phyloP scores from a whole-genome alignment of 2,113 vertebrate genomes.

The Mesoclemmys tuberculata region DNA sequence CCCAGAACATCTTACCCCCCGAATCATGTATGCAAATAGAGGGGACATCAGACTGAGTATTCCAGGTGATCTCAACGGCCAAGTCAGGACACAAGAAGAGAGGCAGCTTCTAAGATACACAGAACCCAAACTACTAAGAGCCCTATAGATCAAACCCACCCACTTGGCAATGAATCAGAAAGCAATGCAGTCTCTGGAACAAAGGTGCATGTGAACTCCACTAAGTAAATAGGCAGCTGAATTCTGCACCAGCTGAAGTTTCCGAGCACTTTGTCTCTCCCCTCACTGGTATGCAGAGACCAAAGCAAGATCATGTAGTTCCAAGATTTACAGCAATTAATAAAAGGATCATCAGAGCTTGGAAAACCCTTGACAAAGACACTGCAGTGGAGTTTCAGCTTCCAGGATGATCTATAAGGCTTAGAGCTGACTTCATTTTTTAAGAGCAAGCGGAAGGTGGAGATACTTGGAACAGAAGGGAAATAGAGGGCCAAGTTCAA shows the following conservation, averaged over 20 bases:
- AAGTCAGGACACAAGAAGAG: neutral
- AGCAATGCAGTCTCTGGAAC: neutral
- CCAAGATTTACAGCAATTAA: too few species aligned
- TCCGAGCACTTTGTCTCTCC: neutral
- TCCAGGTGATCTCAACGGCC: neutral
- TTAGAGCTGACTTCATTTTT: neutral
- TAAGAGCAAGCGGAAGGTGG: neutral
- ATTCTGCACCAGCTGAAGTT: neutral
- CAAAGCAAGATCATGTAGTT: neutral
- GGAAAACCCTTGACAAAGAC: neutral
- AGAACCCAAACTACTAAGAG: neutral
- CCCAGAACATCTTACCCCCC: neutral
- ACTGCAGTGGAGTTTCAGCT: neutral
- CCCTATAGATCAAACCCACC: neutral
- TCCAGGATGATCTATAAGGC: neutral
- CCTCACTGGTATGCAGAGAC: neutral
- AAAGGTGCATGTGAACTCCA: too few species aligned
- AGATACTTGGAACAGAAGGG: neutral
- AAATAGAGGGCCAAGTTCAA: neutral
- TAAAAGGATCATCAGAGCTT: too few species aligned
- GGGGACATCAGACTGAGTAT: neutral
- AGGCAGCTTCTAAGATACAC: neutral
- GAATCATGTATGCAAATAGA: neutral
- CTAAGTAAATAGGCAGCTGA: neutral
- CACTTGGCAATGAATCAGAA: neutral